phyloP scores from a whole-genome alignment of 1,140 invertebrate species.

The Nymphalis io region DNA sequence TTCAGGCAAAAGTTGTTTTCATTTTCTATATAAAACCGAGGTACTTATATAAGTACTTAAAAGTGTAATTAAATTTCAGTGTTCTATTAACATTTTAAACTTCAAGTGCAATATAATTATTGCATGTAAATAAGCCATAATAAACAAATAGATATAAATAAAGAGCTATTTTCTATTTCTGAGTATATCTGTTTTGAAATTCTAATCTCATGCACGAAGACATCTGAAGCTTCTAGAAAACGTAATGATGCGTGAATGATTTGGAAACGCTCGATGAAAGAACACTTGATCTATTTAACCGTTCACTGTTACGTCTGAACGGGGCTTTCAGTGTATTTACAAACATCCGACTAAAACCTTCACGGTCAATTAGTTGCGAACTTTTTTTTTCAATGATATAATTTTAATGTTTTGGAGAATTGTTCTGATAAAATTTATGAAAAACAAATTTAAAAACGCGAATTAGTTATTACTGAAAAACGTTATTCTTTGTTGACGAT shows the following conservation, averaged over 20 bases:
- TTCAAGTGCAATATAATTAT: too few species aligned
- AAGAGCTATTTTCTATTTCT: slow-evolving; percentile 43
- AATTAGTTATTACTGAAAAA: too few species aligned
- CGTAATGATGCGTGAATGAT: slow-evolving; percentile 60
- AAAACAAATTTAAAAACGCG: too few species aligned
- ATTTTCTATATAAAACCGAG: too few species aligned
- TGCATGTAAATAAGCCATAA: too few species aligned
- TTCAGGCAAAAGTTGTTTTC: too few species aligned
- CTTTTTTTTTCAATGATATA: slow-evolving; percentile 25
- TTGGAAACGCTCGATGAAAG: slow-evolving; percentile 49
- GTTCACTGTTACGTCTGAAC: slow-evolving; percentile 49
- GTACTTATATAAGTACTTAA: too few species aligned
- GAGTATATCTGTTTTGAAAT: slow-evolving; percentile 52
- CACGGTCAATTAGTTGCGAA: slow-evolving; percentile 16
- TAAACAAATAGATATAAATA: background rate
- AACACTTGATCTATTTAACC: slow-evolving; percentile 59
- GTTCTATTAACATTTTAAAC: too few species aligned
- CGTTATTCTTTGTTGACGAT: too few species aligned
- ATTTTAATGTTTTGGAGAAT: slow-evolving; percentile 9
- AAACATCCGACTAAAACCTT: slow-evolving; percentile 30
- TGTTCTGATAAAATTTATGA: too few species aligned
- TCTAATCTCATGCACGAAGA: slow-evolving; percentile 51
- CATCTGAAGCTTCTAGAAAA: slow-evolving; percentile 34
- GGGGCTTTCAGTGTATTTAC: slow-evolving; percentile 34
- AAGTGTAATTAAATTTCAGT: too few species aligned